Evolutionary conservation across 2,113 vertebrate genomes (phyloP).

Genomic region (Azemiops feae): DNA sequence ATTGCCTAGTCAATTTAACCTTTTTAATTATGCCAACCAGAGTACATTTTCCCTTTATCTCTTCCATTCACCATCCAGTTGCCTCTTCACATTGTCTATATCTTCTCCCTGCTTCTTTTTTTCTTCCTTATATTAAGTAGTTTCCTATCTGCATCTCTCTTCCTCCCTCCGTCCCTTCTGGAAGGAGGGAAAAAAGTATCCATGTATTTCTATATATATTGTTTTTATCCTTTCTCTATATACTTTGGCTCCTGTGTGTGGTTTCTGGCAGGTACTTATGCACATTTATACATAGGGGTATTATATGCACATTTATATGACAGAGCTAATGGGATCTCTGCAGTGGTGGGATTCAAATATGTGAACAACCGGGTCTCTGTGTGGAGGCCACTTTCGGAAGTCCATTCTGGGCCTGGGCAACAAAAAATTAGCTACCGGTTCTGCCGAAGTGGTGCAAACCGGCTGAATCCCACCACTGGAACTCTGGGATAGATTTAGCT

Average conservation of each 20-base stretch:
- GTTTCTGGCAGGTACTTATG: background rate
- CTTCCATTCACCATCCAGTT: background rate
- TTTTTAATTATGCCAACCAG: background rate
- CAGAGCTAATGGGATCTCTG: background rate
- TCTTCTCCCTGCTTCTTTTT: background rate
- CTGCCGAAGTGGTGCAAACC: too few species aligned
- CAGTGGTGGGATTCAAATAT: too few species aligned
- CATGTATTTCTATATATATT: background rate
- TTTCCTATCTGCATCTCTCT: background rate
- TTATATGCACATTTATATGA: background rate
- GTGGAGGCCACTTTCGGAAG: too few species aligned
- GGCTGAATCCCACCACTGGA: background rate
- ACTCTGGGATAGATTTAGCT: background rate
- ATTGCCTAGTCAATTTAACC: background rate
- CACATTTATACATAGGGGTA: background rate
- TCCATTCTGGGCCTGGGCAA: too few species aligned
- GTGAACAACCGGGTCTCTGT: too few species aligned
- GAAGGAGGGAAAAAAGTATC: background rate
- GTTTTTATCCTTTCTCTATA: background rate
- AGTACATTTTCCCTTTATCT: background rate
- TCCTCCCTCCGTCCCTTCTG: background rate
- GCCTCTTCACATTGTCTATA: background rate
- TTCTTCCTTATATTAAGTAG: background rate
- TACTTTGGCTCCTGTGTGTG: background rate
- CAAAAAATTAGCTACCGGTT: too few species aligned